phyloP scores from a whole-genome alignment of 2,113 vertebrate species.

The Epinephelus fuscoguttatus region DNA sequence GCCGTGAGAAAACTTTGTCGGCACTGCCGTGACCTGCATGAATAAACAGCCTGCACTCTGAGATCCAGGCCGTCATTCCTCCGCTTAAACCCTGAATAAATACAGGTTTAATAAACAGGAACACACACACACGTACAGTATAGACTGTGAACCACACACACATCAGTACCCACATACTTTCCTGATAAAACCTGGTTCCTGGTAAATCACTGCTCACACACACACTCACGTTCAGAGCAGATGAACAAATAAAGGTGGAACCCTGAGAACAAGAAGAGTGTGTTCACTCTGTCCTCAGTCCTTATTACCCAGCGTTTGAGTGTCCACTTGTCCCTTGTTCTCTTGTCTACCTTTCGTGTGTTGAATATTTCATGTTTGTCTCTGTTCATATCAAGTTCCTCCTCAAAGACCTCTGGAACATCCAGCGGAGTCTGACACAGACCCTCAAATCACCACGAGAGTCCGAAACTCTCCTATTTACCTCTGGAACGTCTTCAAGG shows the following conservation, averaged over 20 bases:
- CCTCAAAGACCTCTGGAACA: not conserved
- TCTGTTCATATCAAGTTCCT: no score
- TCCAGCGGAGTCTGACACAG: not conserved
- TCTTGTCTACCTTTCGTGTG: no score
- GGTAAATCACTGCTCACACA: conserved; percentile 22
- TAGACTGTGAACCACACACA: not conserved
- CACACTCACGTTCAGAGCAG: conserved; percentile 42
- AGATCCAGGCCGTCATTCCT: conserved; percentile 24
- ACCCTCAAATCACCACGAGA: not conserved
- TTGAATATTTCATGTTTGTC: no score
- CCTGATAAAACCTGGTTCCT: conserved; percentile 7
- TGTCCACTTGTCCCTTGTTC: no score
- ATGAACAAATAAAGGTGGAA: conserved; percentile 65
- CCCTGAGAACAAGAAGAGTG: conserved; percentile 6
- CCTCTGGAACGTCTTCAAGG: not conserved
- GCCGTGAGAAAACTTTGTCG: conserved; percentile 44
- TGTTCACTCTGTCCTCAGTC: not conserved
- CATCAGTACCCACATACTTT: not conserved
- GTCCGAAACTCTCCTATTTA: not conserved
- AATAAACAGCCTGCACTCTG: conserved; percentile 43
- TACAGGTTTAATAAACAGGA: not conserved
- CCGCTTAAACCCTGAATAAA: conserved; percentile 34
- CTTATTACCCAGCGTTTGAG: no score
- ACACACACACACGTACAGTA: conserved; percentile 23
- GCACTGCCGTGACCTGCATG: conserved; percentile 39